Percentiles rank a stretch among this genome's conserved stretches.
These are phyloP conservation scores for Sternotherus odoratus DNA, from an alignment of 2,797 vertebrate species.

Conservation along the genomic window DNA sequence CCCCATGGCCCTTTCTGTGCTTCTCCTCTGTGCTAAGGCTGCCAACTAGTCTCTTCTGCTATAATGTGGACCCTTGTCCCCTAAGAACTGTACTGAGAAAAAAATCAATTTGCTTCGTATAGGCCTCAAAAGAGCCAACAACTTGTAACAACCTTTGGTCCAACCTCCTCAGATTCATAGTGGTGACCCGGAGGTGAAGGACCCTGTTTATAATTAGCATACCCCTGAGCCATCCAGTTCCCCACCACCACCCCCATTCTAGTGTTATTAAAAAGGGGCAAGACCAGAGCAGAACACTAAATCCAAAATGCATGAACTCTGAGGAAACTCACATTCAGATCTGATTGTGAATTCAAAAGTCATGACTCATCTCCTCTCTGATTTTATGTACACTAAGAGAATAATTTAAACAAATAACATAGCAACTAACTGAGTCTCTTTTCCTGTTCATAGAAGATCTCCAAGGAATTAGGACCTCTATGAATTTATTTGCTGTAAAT, in stretches of 20 bases:
- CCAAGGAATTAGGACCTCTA: not conserved
- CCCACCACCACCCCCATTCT: not conserved
- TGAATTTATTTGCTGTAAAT: conserved; percentile 3
- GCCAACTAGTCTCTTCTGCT: accelerated
- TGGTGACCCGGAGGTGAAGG: accelerated
- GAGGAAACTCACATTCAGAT: not conserved
- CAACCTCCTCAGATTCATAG: not conserved
- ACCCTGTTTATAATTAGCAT: not conserved
- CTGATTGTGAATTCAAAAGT: not conserved
- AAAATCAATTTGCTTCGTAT: not conserved
- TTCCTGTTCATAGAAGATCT: conserved; percentile 11
- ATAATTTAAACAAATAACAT: conserved; percentile 14
- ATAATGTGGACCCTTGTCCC: not conserved
- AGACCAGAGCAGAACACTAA: not conserved
- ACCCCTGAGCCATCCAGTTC: not conserved
- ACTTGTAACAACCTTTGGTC: not conserved
- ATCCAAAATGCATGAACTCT: not conserved
- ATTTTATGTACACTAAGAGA: conserved; percentile 16
- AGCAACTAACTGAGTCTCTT: not conserved
- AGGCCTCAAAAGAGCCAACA: conserved; percentile 11
- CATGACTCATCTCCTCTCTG: not conserved
- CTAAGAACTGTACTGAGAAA: not conserved
- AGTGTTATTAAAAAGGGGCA: not conserved
- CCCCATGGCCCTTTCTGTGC: not conserved
- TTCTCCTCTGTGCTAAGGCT: not conserved